Base-by-base conservation (phyloP, 2,113 vertebrate species). In the Strix aluco region DNA sequence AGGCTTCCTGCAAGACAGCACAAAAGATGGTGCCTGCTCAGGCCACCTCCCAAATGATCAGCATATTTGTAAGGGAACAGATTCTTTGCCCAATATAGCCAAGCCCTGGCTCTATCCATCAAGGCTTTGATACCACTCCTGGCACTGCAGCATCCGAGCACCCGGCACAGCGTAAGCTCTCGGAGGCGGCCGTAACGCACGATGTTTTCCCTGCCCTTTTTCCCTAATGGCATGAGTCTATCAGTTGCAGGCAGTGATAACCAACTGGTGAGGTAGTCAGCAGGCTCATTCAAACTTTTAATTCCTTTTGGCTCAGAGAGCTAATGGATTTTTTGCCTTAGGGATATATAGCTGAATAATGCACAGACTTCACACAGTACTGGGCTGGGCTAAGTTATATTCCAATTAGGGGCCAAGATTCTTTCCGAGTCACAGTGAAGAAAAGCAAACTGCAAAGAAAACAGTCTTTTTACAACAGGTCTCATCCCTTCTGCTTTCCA, bases 261-360 rank as follows among this genome's bases (percentile, higher is more conserved):
- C 65, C 74, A 92, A 93, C 78, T 61, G 93, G 92, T 36, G 74
- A 89, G 67, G 67, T 1, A 91, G 89, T 46, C 94, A 78, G 90
- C 80, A 95, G 46, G 63, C 91, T 95, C 85, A 14, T 67, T 62
- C 96, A 86, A 91, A 96, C 92, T 96, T 95, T 74, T 91, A 73
- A 95, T 95, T 97, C 95, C 78, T 97, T 83, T 84, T 94, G 96
- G 95, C 96, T 95, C 67, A 1, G 34, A 65, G 61, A 97, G 95
- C 95, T 97, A 97, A 97, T 97, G 97, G 97, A 75, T 92, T 96
- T 97, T 95, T 96, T 96, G 90, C 97, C 96, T 97, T 96, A 88
- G 96, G 97, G 96, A 97, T 63, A 94, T 32, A 61, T 46, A 92
- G 83, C 78, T 97, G 89, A 96, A 97, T 92, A 97, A 96, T 94